Conservation (phyloP, 2,797 vertebrate genomes). For the Orientallactaga sibirica region DNA sequence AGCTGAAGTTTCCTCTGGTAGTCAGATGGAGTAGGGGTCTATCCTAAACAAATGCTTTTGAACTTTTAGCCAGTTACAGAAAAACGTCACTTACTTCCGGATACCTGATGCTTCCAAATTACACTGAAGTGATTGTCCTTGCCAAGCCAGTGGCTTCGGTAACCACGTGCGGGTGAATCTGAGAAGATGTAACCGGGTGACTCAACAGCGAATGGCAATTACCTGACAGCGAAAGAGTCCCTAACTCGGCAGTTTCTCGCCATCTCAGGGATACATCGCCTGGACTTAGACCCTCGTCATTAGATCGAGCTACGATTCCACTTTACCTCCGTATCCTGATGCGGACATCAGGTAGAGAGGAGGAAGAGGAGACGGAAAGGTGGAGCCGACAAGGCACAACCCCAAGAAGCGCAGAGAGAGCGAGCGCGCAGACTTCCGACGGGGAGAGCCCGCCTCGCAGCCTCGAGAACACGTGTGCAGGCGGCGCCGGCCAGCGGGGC, state of each 20-base stretch:
- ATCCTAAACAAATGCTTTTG: neutral
- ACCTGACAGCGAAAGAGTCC: slow-evolving; percentile 48
- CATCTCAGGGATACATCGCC: neutral
- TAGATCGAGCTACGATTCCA: neutral
- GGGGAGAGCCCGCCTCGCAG: neutral
- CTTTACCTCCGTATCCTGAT: neutral
- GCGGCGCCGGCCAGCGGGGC: neutral
- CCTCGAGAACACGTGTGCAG: slow-evolving; percentile 73
- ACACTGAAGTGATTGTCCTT: neutral
- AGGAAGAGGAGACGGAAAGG: neutral
- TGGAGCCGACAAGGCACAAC: neutral
- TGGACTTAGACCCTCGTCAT: neutral
- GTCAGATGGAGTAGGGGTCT: neutral
- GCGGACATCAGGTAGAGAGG: neutral
- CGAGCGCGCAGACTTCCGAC: too few relatives aligned
- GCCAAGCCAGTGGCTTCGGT: neutral
- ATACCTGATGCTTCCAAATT: neutral
- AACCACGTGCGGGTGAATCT: slow-evolving; percentile 66
- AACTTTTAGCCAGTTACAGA: neutral
- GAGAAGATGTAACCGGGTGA: slow-evolving; percentile 1
- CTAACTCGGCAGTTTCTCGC: neutral
- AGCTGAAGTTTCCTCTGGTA: neutral
- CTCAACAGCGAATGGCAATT: slow-evolving; percentile 59
- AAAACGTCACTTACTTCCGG: neutral
- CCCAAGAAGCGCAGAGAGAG: neutral